A percentile compares a stretch with the other conserved stretches of the same genome.
These are phyloP conservation scores for Hyles euphorbiae DNA, from an alignment of 1,140 invertebrate species.

Conservation along the genomic window DNA sequence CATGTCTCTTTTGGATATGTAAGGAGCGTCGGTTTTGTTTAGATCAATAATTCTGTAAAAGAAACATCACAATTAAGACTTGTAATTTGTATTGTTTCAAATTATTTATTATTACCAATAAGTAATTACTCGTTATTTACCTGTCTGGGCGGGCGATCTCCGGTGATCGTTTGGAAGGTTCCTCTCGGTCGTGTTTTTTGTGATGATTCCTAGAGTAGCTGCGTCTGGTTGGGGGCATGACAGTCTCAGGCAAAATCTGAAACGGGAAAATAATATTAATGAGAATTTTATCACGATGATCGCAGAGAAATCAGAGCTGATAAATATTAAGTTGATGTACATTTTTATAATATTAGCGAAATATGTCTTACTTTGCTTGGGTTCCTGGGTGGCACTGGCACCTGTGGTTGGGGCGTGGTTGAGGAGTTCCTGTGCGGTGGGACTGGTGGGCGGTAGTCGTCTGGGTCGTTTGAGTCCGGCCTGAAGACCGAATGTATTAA, in stretches of 20 bases:
- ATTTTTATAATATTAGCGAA: neutral
- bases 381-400: conserved; percentile 56
- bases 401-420: conserved; percentile 53
- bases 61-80: neutral
- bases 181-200: conserved; percentile 60
- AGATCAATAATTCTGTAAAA: conserved; percentile 69
- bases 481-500: conserved; percentile 38
- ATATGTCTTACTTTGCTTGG: conserved; percentile 51
- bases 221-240: conserved; percentile 69
- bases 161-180: conserved; percentile 51
- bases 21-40: conserved; percentile 57
- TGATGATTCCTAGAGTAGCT: conserved; percentile 71
- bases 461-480: conserved; percentile 51
- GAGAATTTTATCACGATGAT: too few species aligned
- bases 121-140: conserved; percentile 22
- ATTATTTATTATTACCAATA: too few species aligned
- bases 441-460: conserved; percentile 88
- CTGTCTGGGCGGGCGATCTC: conserved; percentile 58
- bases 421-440: conserved; percentile 88
- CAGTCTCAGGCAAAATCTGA: conserved; percentile 72
- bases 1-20: conserved; percentile 53
- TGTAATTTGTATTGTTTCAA: too few species aligned
- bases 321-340: neutral
- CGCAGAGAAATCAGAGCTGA: too few species aligned
- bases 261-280: conserved; percentile 1